Base-by-base conservation (phyloP, 2,888 invertebrate species). In the Aphodius sticticus region DNA sequence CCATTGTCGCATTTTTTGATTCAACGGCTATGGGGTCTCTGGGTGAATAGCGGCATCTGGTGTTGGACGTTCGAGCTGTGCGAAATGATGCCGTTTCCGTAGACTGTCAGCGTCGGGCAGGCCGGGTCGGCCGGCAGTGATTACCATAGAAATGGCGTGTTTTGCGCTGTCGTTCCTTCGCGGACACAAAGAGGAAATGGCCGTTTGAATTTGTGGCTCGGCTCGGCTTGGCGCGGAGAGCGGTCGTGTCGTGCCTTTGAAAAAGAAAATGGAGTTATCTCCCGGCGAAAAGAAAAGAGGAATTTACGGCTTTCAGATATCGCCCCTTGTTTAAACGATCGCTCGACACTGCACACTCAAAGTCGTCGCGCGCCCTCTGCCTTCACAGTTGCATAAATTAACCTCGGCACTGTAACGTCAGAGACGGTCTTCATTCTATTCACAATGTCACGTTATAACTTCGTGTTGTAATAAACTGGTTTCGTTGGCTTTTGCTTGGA, bases 81-180 rank as follows among this genome's bases (percentile, higher is more conserved):
- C 80, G 81, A 81, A 82, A 81, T 80, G 80, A 81, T 81, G 81
- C 76, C 81, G 78, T 82, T 82, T 83, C 82, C 76, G 81, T 78
- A 6, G 26, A 16, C 71, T 16, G n/a, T 71, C 71, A 35, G n/a
- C 70, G n/a, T 70, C 70, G 26, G 26, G 26, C 26, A 1, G 26
- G 3, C 2, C 35, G 16, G 71, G 12, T 12, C 81, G 82, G 81
- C 80, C 81, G 80, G 80, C 81, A 81, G 80, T 79, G 82, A 84
- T 83, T 83, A 83, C 81, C 83, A 83, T 84, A 83, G 83, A 84
- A 83, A 84, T 84, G 80, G 82, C 83, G 78, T 82, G 83, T 82
- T 81, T 72, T 78, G 82, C 78, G 69, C 77, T 81, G 82, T 83
- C 83, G 83, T 81, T 84, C 83, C 82, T 26, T 82, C 81, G 83